Conservation (phyloP, 2,888 invertebrate species). For the Tetranychus truncatus region DNA sequence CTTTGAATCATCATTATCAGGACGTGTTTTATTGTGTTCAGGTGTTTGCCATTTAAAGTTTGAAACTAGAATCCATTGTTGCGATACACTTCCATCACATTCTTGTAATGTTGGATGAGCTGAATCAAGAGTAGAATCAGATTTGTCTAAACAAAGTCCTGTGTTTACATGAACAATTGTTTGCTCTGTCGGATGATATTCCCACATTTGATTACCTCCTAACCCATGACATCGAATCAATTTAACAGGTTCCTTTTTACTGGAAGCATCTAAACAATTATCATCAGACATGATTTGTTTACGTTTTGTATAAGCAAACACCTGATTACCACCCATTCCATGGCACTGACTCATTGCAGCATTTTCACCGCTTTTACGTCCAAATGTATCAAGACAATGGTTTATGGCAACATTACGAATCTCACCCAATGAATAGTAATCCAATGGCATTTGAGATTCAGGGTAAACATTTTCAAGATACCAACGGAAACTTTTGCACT, state of each 20-base stretch:
- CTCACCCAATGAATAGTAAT: conserved; percentile 89
- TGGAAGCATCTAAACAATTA: conserved; percentile 79
- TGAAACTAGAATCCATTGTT: conserved; percentile 49
- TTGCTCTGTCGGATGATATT: conserved; percentile 59
- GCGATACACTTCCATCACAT: conserved; percentile 50
- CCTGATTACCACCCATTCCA: conserved; percentile 88
- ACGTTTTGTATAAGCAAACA: conserved; percentile 87
- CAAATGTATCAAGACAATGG: conserved; percentile 84
- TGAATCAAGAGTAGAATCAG: conserved; percentile 48
- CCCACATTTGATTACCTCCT: conserved; percentile 91
- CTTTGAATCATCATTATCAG: no score
- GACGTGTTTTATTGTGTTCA: neutral
- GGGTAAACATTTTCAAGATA: conserved; percentile 94
- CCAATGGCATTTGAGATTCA: conserved; percentile 91
- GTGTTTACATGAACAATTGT: conserved; percentile 77
- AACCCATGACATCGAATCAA: conserved; percentile 88
- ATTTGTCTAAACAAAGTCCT: conserved; percentile 70
- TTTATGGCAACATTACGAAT: conserved; percentile 68
- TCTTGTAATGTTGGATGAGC: conserved; percentile 55
- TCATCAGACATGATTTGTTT: conserved; percentile 95
- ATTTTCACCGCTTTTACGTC: conserved; percentile 73
- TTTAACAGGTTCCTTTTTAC: conserved; percentile 64
- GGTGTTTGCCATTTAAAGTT: conserved; percentile 15
- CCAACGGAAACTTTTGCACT: conserved; percentile 95
- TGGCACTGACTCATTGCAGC: conserved; percentile 86